Conservation (phyloP, 2,113 vertebrate species). For the Oncorhynchus tshawytscha region DNA sequence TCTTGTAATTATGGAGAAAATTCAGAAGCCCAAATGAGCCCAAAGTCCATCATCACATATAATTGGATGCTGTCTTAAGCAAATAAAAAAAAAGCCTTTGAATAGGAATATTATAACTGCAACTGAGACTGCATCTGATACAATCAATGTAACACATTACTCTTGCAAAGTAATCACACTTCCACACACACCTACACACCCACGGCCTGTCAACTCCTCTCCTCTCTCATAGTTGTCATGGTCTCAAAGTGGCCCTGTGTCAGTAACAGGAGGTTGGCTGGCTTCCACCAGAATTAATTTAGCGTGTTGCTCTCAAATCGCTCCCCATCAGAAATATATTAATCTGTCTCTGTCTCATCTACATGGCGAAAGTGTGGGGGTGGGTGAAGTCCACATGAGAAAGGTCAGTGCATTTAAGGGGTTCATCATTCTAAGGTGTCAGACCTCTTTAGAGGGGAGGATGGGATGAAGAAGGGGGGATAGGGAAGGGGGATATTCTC, state of each 20-base stretch:
- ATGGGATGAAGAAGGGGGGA: conserved; percentile 23
- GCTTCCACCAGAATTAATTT: conserved; percentile 64
- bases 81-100: too few species aligned
- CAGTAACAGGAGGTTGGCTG: conserved; percentile 34
- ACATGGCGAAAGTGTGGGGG: conserved; percentile 55
- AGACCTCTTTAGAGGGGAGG: conserved; percentile 48
- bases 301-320: conserved; percentile 44
- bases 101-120: too few species aligned
- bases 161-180: conserved; percentile 1
- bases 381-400: conserved; percentile 57
- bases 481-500: too few species aligned
- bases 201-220: conserved; percentile 26
- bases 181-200: conserved; percentile 38
- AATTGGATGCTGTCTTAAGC: too few species aligned
- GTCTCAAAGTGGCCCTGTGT: conserved; percentile 27
- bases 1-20: too few species aligned
- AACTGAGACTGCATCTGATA: too few species aligned
- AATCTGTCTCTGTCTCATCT: conserved; percentile 75
- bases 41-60: too few species aligned
- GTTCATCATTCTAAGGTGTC: conserved; percentile 69
- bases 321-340: conserved; percentile 59
- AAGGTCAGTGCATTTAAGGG: conserved; percentile 65
- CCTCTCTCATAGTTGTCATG: conserved; percentile 33
- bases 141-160: too few species aligned
- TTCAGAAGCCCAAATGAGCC: too few species aligned